A percentile compares a stretch with the other conserved stretches of the same genome.
phyloP scores from a whole-genome alignment of 2,113 vertebrate genomes.

The Laticauda laticaudata region DNA sequence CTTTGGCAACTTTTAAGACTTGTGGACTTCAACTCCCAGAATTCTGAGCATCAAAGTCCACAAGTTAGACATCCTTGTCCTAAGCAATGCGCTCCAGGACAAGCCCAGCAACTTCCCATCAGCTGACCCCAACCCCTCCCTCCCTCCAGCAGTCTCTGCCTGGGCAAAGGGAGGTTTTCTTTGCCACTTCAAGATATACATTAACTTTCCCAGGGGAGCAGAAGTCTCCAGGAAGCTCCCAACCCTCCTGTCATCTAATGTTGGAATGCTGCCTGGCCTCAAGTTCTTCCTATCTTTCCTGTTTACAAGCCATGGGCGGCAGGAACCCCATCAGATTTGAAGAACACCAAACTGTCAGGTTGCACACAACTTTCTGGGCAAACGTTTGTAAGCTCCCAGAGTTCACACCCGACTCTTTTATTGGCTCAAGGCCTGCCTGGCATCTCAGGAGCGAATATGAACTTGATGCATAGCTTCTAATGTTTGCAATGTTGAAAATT shows the following conservation, averaged over 20 bases:
- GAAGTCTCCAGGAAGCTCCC: neutral
- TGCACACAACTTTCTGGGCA: neutral
- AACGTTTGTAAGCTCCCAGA: neutral
- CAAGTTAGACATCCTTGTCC: too few relatives aligned
- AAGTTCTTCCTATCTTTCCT: neutral
- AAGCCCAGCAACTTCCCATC: neutral
- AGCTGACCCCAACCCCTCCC: neutral
- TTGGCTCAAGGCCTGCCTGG: neutral
- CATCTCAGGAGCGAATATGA: neutral
- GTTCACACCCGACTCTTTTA: neutral
- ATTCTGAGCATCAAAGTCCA: neutral
- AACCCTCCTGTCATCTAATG: neutral
- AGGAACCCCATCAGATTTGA: neutral
- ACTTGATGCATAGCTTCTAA: neutral
- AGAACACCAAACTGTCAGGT: neutral
- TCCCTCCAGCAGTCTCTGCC: fast-evolving
- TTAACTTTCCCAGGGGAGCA: constrained; percentile 43
- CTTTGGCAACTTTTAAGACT: neutral
- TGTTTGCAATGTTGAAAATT: neutral
- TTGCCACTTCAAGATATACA: constrained; percentile 46
- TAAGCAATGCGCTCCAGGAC: neutral
- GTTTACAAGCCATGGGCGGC: neutral
- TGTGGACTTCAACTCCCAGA: too few relatives aligned
- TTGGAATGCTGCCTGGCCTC: neutral
- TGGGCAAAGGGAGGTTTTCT: neutral